Percentiles rank a stretch among this genome's conserved stretches.
phyloP scores from a whole-genome alignment of 2,797 vertebrate species.

The Sebastes taczanowskii region DNA sequence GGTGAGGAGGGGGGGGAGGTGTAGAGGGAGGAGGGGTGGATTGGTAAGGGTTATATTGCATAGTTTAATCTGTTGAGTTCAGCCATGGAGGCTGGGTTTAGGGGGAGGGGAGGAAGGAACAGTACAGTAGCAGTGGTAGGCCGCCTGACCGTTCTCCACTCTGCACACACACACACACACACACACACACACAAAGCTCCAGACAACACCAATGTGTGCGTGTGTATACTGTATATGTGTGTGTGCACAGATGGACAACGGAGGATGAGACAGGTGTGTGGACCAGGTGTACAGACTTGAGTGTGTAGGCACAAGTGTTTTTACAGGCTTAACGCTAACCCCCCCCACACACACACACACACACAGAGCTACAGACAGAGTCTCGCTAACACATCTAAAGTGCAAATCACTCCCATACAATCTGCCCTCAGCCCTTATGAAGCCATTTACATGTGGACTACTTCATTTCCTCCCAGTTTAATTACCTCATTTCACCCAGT shows the following conservation, averaged over 20 bases:
- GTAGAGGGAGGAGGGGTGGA: constrained; percentile 58
- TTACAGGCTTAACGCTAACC: constrained; percentile 38
- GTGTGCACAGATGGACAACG: constrained; percentile 66
- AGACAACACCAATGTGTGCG: constrained; percentile 14
- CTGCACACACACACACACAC: not conserved
- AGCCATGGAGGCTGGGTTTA: constrained; percentile 62
- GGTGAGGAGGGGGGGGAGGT: constrained; percentile 55
- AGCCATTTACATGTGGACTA: constrained; percentile 50
- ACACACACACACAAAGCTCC: constrained; percentile 27
- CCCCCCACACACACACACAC: not conserved
- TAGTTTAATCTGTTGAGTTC: constrained; percentile 86
- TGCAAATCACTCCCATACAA: constrained; percentile 40
- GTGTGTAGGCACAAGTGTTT: constrained; percentile 42
- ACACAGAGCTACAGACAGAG: constrained; percentile 9
- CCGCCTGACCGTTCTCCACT: constrained; percentile 60
- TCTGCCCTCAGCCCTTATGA: constrained; percentile 55
- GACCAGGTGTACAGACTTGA: constrained; percentile 55
- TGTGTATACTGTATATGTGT: constrained; percentile 5
- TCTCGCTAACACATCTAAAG: constrained; percentile 43
- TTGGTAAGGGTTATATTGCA: constrained; percentile 83
- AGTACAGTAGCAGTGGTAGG: constrained; percentile 59
- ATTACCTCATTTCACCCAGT: constrained; percentile 57
- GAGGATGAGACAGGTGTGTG: constrained; percentile 58
- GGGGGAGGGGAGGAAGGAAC: constrained; percentile 66
- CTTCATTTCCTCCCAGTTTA: constrained; percentile 58